Percentiles rank a stretch among this genome's conserved stretches.
These are phyloP conservation scores for Paedocypris micromegethes DNA, from an alignment of 2,797 vertebrate genomes.

Conservation along the genomic window DNA sequence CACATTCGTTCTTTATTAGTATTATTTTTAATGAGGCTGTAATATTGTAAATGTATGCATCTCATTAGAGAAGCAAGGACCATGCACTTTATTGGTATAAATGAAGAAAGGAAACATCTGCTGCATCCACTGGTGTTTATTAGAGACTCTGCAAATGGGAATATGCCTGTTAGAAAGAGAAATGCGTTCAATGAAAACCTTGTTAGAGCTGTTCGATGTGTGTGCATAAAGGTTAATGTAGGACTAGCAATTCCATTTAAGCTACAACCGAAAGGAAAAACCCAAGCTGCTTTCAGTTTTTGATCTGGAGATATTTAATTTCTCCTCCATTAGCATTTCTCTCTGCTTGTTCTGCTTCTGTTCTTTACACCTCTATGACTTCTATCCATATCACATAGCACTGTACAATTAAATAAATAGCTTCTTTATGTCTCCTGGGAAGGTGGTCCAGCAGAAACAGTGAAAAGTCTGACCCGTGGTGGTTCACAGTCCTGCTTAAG, in stretches of 20 bases:
- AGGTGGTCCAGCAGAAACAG: constrained; percentile 55
- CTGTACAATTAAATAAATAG: constrained; percentile 65
- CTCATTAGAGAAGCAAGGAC: constrained; percentile 62
- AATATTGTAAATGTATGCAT: constrained; percentile 73
- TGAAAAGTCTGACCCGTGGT: constrained; percentile 48
- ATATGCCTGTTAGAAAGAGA: constrained; percentile 58
- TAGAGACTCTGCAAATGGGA: constrained; percentile 54
- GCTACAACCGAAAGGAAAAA: constrained; percentile 63
- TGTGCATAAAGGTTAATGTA: constrained; percentile 72
- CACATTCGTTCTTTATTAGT: constrained; percentile 59
- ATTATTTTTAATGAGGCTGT: constrained; percentile 75
- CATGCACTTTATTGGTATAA: constrained; percentile 60
- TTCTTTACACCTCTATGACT: constrained; percentile 53
- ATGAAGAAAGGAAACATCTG: constrained; percentile 54
- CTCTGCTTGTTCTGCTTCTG: not conserved
- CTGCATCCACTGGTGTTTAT: constrained; percentile 53
- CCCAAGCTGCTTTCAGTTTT: not conserved
- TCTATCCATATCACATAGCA: constrained; percentile 51
- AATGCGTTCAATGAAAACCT: constrained; percentile 63
- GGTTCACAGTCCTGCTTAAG: constrained; percentile 54
- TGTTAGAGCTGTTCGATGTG: constrained; percentile 73
- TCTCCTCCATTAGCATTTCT: constrained; percentile 7
- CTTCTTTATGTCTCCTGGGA: constrained; percentile 55
- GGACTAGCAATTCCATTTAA: constrained; percentile 62
- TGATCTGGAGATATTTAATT: constrained; percentile 10